These are phyloP conservation scores for Balaenoptera acutorostrata DNA, from an alignment of 2,113 vertebrate genomes.

Conservation along the genomic window DNA sequence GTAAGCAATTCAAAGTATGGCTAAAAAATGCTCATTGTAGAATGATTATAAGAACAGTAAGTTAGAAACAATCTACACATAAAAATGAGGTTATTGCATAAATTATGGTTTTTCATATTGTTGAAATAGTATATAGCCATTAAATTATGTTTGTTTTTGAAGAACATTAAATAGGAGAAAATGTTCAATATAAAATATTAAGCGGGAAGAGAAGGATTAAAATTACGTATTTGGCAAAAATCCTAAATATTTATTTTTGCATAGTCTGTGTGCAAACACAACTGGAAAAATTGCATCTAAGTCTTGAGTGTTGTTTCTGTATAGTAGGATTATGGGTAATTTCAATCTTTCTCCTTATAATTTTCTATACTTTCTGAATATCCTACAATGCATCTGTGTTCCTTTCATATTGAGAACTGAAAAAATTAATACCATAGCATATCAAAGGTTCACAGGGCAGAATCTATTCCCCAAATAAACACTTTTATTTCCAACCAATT, in stretches of 20 bases:
- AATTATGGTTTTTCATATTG: not conserved
- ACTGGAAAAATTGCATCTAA: not conserved
- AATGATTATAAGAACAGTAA: not conserved
- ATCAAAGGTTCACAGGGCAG: not conserved
- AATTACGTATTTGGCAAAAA: not conserved
- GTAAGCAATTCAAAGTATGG: not conserved
- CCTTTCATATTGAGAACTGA: not conserved
- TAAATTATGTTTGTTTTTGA: conserved; percentile 1
- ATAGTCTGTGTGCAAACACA: not conserved
- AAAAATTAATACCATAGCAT: not conserved
- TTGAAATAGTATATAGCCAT: not conserved
- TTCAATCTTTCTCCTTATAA: not conserved
- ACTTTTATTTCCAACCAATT: not conserved
- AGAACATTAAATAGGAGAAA: not conserved
- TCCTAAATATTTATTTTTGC: not conserved
- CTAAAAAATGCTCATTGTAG: not conserved
- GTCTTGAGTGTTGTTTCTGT: not conserved
- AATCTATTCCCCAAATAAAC: not conserved
- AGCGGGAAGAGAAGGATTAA: not conserved
- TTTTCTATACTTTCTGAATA: not conserved
- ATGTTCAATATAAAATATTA: not conserved
- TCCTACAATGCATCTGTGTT: not conserved
- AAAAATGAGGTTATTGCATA: not conserved
- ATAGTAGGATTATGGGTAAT: not conserved
- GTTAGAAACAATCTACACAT: not conserved